Conservation (phyloP, 2,797 vertebrate species). For the Aeoliscus strigatus region DNA sequence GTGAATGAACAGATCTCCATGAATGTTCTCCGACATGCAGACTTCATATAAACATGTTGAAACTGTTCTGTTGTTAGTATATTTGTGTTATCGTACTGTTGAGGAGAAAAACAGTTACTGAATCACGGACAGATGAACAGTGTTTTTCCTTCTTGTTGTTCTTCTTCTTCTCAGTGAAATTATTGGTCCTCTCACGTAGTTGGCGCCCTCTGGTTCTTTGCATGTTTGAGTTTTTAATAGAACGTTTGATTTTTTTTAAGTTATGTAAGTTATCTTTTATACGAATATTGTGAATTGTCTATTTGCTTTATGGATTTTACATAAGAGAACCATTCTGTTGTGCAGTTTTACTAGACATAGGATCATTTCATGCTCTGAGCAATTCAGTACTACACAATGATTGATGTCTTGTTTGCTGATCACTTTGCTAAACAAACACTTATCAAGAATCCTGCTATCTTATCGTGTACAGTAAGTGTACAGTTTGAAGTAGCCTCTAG, state of each 20-base stretch:
- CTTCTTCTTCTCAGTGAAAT: constrained; percentile 40
- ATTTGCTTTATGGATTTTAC: constrained; percentile 54
- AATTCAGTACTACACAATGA: constrained; percentile 45
- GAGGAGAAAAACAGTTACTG: constrained; percentile 24
- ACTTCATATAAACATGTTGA: constrained; percentile 25
- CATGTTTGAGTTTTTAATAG: constrained; percentile 65
- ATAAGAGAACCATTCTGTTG: constrained; percentile 28
- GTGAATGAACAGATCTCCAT: constrained; percentile 70
- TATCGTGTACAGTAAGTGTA: constrained; percentile 62
- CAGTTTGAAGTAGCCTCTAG: constrained; percentile 65
- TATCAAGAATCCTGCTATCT: constrained; percentile 42
- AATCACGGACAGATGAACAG: constrained; percentile 18
- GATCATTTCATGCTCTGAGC: constrained; percentile 47
- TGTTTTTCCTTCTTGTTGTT: constrained; percentile 19
- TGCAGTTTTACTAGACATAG: constrained; percentile 52
- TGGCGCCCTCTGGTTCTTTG: constrained; percentile 31
- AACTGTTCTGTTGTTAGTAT: constrained; percentile 37
- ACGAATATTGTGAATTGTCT: constrained; percentile 57
- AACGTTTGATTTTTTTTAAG: constrained; percentile 49
- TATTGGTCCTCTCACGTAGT: constrained; percentile 45
- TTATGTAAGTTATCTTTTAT: constrained; percentile 73
- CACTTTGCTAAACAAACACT: constrained; percentile 37
- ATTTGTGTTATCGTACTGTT: constrained; percentile 50
- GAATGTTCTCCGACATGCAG: constrained; percentile 53
- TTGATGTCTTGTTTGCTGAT: constrained; percentile 47